A percentile compares a stretch with the other conserved stretches of the same genome.
These are phyloP conservation scores for Hemiprocne comata DNA, from an alignment of 2,113 vertebrate genomes.

Conservation along the genomic window DNA sequence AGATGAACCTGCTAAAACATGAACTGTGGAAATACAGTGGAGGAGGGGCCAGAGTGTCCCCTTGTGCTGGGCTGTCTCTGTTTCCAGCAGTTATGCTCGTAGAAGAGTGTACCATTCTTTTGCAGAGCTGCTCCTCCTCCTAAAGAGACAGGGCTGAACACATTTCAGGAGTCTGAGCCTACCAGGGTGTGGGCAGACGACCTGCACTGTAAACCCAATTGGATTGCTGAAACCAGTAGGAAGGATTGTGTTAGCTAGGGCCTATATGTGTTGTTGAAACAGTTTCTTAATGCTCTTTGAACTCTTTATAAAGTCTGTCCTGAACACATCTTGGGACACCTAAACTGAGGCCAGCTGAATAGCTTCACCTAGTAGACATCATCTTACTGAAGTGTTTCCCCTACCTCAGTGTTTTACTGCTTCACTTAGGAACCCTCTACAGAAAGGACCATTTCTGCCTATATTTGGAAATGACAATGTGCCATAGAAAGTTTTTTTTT, in stretches of 20 bases:
- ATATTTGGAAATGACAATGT: no score
- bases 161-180: not conserved
- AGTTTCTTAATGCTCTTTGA: not conserved
- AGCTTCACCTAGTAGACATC: not conserved
- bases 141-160: not conserved
- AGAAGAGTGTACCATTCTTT: not conserved
- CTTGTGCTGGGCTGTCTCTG: not conserved
- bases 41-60: accelerated
- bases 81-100: not conserved
- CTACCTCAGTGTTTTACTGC: not conserved
- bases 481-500: no score
- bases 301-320: not conserved
- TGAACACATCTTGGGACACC: accelerated
- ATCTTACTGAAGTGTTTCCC: not conserved
- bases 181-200: not conserved
- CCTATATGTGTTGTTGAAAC: not conserved
- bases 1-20: not conserved
- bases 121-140: not conserved
- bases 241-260: not conserved
- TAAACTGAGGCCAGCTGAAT: not conserved
- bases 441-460: no score
- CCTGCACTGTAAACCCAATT: not conserved
- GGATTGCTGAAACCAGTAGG: not conserved
- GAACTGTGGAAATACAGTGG: not conserved
- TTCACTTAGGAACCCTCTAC: not conserved